Base-by-base conservation (phyloP, 2,797 vertebrate genomes). In the Phylloscopus collybita region DNA sequence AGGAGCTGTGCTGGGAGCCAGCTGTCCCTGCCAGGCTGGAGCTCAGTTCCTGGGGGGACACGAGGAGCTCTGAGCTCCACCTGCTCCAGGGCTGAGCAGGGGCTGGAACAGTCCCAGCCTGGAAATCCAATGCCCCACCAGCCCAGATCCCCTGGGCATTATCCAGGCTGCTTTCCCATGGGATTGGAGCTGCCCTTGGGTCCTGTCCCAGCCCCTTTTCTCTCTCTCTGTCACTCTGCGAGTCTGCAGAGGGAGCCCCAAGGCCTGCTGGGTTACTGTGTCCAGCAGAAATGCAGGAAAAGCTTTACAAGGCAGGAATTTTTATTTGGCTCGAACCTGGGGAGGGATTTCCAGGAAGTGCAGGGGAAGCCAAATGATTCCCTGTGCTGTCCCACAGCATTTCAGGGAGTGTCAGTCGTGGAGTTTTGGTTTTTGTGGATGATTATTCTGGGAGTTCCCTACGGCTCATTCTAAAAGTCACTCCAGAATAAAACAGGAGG, bases 121-220 rank as follows among this genome's bases (percentile, higher is more conserved):
- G 62, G 51, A 40, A 16, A 26, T 9, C 23, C 29, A 4, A 0
- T 2, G 11, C 29, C 6, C 59, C 64, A 1, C 4, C 2, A 61
- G 26, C 75, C 47, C 64, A 49, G 1, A 14, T 5, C 4, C 1
- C 8, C 0, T 6, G 60, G 32, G 49, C 0, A 0, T 42, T 71
- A 5, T 13, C 23, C 17, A 8, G 3, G 71, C 74, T 22, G 34
- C 36, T 66, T 44, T 26, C 38, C 64, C 47, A 2, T 2, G 6
- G 19, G 32, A 1, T 27, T 9, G 18, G 42, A 49, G 2, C 22
- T 49, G 51, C 30, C 60, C n/a, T 27, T 14, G 49, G 23, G 7
- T 47, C 25, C 50, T 29, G 4, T 22, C n/a, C 32, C 36, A 73
- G 40, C 25, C 9, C 15, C 45, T 75, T 30, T 34, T 47, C 44